Evolutionary conservation across 2,888 invertebrate genomes (phyloP).

Genomic region (Sarcophaga subvicina): DNA sequence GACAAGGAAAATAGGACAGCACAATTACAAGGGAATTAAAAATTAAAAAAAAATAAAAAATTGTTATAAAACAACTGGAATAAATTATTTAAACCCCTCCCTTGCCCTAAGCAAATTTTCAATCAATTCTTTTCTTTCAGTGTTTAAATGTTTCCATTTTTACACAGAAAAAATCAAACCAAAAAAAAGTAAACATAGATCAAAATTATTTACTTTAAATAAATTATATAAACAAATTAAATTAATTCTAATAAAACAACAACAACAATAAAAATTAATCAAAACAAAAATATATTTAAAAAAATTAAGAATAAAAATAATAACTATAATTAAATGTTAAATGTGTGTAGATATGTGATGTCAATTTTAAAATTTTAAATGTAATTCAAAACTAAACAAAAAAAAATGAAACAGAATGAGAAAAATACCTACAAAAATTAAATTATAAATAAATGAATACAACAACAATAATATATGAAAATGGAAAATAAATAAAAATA

Average conservation of each 20-base stretch:
- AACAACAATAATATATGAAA: too few relatives aligned
- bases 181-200: not conserved
- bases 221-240: constrained; percentile 15
- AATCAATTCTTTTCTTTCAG: constrained; percentile 24
- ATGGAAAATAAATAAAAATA: constrained; percentile 40
- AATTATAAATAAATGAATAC: not conserved
- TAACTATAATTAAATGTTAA: constrained; percentile 64
- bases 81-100: too few relatives aligned
- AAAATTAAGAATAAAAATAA: constrained; percentile 30
- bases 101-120: too few relatives aligned
- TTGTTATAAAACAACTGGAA: too few relatives aligned
- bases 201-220: constrained; percentile 17
- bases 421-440: not conserved
- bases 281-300: constrained; percentile 19
- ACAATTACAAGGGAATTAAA: too few relatives aligned
- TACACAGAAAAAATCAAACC: not conserved
- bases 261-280: constrained; percentile 5
- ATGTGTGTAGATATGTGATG: constrained; percentile 69
- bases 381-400: constrained; percentile 61
- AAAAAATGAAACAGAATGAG: constrained; percentile 19
- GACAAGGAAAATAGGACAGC: too few relatives aligned
- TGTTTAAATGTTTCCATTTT: not conserved
- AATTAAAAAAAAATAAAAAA: too few relatives aligned
- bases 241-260: not conserved
- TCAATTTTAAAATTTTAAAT: constrained; percentile 69